A percentile compares a stretch with the other conserved stretches of the same genome.
Conservation (phyloP, 2,797 vertebrate genomes). For the Pseudotriccus pelzelni region DNA sequence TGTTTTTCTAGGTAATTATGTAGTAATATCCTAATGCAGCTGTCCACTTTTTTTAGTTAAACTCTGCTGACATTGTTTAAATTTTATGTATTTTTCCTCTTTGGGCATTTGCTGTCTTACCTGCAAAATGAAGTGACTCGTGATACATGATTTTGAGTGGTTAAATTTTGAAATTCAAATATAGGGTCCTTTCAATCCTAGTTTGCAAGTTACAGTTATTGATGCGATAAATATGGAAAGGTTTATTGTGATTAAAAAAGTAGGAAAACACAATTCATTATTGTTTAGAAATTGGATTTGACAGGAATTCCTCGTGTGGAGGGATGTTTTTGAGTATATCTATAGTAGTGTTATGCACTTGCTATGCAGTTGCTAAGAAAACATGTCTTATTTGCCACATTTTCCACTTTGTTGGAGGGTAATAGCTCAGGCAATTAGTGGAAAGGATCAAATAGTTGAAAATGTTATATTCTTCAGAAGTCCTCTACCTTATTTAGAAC, state of each 20-base stretch:
- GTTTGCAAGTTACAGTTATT: background rate
- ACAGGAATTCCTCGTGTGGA: background rate
- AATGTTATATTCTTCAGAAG: background rate
- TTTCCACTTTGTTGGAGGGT: background rate
- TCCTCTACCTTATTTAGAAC: background rate
- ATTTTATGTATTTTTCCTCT: background rate
- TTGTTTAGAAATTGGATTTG: background rate
- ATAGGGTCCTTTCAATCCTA: background rate
- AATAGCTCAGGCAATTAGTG: background rate
- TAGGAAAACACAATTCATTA: background rate
- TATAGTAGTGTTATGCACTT: background rate
- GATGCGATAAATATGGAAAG: background rate
- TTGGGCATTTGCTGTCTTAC: background rate
- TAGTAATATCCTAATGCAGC: background rate
- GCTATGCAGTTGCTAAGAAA: background rate
- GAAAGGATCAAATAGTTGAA: background rate
- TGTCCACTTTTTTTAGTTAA: background rate
- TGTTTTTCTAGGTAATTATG: background rate
- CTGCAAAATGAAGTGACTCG: background rate
- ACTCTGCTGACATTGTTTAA: background rate
- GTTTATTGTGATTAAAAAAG: background rate
- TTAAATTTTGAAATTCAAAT: background rate
- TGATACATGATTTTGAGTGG: background rate
- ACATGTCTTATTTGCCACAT: background rate
- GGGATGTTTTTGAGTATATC: background rate